These are phyloP conservation scores for Leptoteleia sp. DNA, from an alignment of 1,140 invertebrate species.

Conservation along the genomic window DNA sequence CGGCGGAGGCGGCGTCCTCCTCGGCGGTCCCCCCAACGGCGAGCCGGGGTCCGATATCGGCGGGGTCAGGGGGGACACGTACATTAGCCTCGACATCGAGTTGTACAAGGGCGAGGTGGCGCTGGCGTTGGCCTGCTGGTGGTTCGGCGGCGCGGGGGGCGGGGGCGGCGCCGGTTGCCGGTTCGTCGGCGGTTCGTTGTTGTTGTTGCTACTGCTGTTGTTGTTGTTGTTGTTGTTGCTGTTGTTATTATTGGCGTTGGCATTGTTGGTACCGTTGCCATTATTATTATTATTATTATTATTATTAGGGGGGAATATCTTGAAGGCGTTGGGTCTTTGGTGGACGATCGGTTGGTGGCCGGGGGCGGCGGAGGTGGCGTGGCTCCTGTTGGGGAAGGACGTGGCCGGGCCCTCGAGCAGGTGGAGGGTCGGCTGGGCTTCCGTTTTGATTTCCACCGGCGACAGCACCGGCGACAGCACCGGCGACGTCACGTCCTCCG, in stretches of 20 bases:
- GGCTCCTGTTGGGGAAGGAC: slow-evolving; percentile 71
- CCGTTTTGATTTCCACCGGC: slow-evolving; percentile 88
- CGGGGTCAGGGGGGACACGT: slow-evolving; percentile 89
- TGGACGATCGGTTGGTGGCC: slow-evolving; percentile 76
- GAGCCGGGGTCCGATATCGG: slow-evolving; percentile 91
- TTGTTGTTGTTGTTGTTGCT: slow-evolving; percentile 68
- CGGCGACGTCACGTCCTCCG: slow-evolving; percentile 85
- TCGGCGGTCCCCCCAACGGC: slow-evolving; percentile 83
- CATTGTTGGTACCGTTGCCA: slow-evolving; percentile 63
- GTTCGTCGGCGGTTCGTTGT: slow-evolving; percentile 72
- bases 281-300: slow-evolving; percentile 66
- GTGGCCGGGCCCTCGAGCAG: slow-evolving; percentile 74
- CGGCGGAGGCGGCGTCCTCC: slow-evolving; percentile 84
- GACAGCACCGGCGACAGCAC: slow-evolving; percentile 87
- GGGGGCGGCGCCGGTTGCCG: slow-evolving; percentile 65
- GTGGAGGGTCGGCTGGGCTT: slow-evolving; percentile 82
- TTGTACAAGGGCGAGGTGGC: slow-evolving; percentile 78
- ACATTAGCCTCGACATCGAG: slow-evolving; percentile 84
- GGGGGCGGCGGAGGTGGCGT: slow-evolving; percentile 57
- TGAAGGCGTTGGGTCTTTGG: slow-evolving; percentile 70
- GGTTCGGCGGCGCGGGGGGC: slow-evolving; percentile 70
- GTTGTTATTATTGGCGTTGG: slow-evolving; percentile 66
- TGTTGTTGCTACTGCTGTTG: slow-evolving; percentile 70
- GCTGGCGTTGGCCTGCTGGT: slow-evolving; percentile 76
- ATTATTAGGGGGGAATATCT: slow-evolving; percentile 69